Percentiles rank a stretch among this genome's conserved stretches.
Conservation (phyloP, 2,797 vertebrate species). For the Monodelphis domestica region DNA sequence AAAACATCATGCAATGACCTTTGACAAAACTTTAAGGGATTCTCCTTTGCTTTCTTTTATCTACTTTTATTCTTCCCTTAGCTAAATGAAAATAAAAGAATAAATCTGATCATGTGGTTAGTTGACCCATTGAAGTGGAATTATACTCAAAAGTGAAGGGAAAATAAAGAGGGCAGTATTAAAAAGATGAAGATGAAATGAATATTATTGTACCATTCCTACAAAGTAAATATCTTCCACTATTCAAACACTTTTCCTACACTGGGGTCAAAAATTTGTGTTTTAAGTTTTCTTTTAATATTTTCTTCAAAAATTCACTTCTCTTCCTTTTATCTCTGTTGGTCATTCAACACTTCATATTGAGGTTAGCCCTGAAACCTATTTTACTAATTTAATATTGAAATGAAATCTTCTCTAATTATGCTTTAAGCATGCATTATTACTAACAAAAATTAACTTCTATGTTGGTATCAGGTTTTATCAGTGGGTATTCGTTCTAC, state of each 20-base stretch:
- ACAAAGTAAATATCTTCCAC: not conserved
- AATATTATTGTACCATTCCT: not conserved
- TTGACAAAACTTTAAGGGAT: not conserved
- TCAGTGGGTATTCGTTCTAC: not conserved
- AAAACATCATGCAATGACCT: slow-evolving; percentile 6
- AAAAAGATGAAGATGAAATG: not conserved
- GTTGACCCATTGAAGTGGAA: not conserved
- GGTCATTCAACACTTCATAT: not conserved
- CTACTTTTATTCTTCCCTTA: not conserved
- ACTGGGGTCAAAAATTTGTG: not conserved
- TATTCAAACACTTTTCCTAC: not conserved
- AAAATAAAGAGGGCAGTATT: not conserved
- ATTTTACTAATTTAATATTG: not conserved
- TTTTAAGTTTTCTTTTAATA: not conserved
- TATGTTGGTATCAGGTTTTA: not conserved
- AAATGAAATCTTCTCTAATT: not conserved
- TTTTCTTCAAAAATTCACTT: not conserved
- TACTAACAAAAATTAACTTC: not conserved
- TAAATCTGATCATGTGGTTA: not conserved
- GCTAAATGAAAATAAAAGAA: not conserved
- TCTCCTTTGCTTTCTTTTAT: not conserved
- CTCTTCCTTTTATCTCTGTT: not conserved
- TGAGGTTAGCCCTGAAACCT: not conserved
- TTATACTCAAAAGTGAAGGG: not conserved
- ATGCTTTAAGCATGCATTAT: not conserved